phyloP scores from a whole-genome alignment of 2,113 vertebrate species.

The Stigmatopora argus region DNA sequence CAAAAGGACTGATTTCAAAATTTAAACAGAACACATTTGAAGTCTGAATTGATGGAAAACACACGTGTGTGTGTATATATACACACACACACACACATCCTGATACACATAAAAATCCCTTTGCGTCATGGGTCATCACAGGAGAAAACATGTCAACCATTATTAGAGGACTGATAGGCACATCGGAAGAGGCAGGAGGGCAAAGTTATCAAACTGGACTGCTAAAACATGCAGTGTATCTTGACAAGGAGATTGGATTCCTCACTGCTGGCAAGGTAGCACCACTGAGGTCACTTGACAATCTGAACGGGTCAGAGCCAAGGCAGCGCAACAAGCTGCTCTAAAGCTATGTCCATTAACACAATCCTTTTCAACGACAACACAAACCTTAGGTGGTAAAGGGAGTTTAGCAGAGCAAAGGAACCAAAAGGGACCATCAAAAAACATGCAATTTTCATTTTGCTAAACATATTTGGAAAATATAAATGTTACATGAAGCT shows the following conservation, averaged over 20 bases:
- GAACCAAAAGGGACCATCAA: not conserved
- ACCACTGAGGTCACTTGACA: conserved; percentile 57
- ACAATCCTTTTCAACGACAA: conserved; percentile 39
- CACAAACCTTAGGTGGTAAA: conserved; percentile 44
- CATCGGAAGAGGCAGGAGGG: conserved; percentile 23
- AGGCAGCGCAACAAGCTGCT: conserved; percentile 53
- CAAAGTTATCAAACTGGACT: conserved; percentile 54
- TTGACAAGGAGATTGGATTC: conserved; percentile 67
- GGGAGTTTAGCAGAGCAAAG: not conserved
- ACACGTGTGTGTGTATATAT: too few species aligned
- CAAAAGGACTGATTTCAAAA: not conserved
- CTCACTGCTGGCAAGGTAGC: conserved; percentile 44
- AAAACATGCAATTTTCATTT: not conserved
- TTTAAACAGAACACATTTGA: conserved; percentile 9
- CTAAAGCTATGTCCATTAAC: conserved; percentile 66
- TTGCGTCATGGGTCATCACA: conserved; percentile 31
- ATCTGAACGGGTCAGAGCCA: conserved; percentile 65
- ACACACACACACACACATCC: too few species aligned
- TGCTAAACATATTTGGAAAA: not conserved
- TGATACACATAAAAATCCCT: conserved; percentile 1
- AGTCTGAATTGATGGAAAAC: conserved; percentile 32
- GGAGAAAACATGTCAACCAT: conserved; percentile 52
- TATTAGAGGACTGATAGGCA: conserved; percentile 53
- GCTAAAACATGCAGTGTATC: conserved; percentile 62
- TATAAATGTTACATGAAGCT: not conserved